Conservation (phyloP, 2,113 vertebrate species). For the Perccottus glenii region DNA sequence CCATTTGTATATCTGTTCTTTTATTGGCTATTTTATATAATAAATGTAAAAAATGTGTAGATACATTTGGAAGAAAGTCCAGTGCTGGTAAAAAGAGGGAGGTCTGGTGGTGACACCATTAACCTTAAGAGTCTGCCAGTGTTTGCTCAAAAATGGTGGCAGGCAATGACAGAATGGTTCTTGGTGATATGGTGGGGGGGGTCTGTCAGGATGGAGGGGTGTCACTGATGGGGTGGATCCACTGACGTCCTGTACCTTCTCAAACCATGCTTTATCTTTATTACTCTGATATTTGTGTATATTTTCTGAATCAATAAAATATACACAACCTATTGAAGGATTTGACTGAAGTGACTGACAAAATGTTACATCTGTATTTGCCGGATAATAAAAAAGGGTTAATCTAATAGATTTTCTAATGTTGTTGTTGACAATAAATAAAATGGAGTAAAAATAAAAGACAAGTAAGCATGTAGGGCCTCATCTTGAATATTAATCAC, state of each 20-base stretch:
- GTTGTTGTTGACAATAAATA: too few species aligned
- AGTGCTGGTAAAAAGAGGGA: constrained; percentile 5
- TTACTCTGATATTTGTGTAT: constrained; percentile 78
- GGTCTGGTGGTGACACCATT: constrained; percentile 3
- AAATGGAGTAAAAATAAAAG: too few species aligned
- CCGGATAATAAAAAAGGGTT: too few species aligned
- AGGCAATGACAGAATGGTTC: constrained; percentile 55
- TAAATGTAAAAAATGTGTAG: constrained; percentile 61
- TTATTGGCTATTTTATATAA: constrained; percentile 28
- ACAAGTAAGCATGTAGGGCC: too few species aligned
- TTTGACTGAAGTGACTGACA: neutral
- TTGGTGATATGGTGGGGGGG: constrained; percentile 16
- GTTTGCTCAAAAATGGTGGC: constrained; percentile 21
- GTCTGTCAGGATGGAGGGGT: constrained; percentile 41
- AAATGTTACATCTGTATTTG: neutral
- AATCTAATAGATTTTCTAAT: too few species aligned
- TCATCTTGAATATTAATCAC: too few species aligned
- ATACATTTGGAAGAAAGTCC: constrained; percentile 55
- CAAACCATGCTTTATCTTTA: constrained; percentile 73
- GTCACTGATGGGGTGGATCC: constrained; percentile 22
- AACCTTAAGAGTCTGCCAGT: constrained; percentile 52
- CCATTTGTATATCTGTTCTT: constrained; percentile 32
- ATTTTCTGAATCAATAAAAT: constrained; percentile 79
- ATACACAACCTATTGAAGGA: constrained; percentile 57
- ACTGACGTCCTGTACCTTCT: constrained; percentile 75